Conservation (phyloP, 2,888 invertebrate species). For the Achlya flavicornis region DNA sequence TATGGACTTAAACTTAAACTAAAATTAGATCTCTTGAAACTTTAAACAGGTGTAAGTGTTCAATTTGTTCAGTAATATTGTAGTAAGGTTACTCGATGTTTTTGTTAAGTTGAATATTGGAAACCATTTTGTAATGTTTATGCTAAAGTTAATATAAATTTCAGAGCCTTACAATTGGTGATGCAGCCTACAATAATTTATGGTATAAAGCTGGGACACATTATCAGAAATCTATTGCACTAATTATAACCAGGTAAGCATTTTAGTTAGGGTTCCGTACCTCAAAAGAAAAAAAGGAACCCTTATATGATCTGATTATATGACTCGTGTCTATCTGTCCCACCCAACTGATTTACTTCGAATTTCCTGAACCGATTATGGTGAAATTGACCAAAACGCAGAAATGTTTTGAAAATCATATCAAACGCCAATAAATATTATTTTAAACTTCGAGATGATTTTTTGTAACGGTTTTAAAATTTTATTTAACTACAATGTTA, state of each 20-base stretch:
- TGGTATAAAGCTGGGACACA: conserved; percentile 35
- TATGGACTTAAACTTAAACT: neutral
- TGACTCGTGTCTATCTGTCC: no score
- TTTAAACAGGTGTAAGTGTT: neutral
- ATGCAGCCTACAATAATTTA: conserved; percentile 33
- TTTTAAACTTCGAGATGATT: no score
- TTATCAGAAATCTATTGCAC: conserved; percentile 29
- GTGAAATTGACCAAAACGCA: no score
- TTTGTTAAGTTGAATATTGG: neutral
- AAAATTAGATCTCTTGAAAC: conserved; percentile 6
- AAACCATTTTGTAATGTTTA: neutral
- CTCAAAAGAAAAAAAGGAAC: no score
- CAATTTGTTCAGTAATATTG: neutral
- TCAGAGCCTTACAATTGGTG: conserved; percentile 38
- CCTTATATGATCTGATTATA: no score
- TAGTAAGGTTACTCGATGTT: neutral
- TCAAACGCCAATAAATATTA: no score
- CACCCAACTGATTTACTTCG: no score
- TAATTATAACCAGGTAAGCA: conserved; percentile 41
- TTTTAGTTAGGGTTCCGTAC: neutral
- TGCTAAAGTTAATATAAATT: conserved; percentile 14
- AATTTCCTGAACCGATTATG: no score
- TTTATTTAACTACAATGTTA: no score
- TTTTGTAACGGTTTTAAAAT: no score
- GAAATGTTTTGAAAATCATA: no score